Conservation (phyloP, 2,888 invertebrate species). For the Bembecia ichneumoniformis region DNA sequence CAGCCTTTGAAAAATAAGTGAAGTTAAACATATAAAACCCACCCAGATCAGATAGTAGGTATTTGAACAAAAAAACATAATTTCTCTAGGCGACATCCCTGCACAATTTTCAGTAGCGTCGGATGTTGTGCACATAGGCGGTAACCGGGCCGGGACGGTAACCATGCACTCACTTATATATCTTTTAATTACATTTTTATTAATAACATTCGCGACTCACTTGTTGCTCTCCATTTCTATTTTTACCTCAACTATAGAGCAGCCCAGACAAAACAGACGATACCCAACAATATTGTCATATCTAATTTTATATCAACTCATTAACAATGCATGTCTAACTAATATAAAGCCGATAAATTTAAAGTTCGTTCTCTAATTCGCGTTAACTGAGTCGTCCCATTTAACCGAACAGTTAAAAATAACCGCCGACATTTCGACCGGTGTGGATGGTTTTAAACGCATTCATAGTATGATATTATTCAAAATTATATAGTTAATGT, state of each 20-base stretch:
- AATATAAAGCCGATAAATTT: not conserved
- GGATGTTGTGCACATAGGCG: conserved; percentile 28
- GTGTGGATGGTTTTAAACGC: conserved; percentile 6
- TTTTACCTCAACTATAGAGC: not conserved
- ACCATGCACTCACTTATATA: conserved; percentile 19
- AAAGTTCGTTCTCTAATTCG: conserved; percentile 17
- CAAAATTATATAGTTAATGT: too few relatives aligned
- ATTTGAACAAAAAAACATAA: conserved; percentile 2
- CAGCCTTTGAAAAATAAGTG: too few relatives aligned
- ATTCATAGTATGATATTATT: too few relatives aligned
- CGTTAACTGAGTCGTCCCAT: conserved; percentile 43
- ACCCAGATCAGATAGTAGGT: too few relatives aligned
- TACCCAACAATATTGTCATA: too few relatives aligned
- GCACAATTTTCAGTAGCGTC: conserved; percentile 18
- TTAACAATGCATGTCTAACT: too few relatives aligned
- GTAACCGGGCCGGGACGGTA: conserved; percentile 35
- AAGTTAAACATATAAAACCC: too few relatives aligned
- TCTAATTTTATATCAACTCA: too few relatives aligned
- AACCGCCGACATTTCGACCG: conserved; percentile 30
- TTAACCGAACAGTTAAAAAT: conserved; percentile 59
- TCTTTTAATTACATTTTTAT: conserved; percentile 19
- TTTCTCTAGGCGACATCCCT: conserved; percentile 42
- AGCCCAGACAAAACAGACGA: not conserved
- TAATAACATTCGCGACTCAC: not conserved
- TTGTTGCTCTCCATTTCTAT: not conserved